Evolutionary conservation across 1,140 invertebrate species (phyloP), one percentile per base, ranked within the genome.

Genomic region (Neocloeon triangulifer): DNA sequence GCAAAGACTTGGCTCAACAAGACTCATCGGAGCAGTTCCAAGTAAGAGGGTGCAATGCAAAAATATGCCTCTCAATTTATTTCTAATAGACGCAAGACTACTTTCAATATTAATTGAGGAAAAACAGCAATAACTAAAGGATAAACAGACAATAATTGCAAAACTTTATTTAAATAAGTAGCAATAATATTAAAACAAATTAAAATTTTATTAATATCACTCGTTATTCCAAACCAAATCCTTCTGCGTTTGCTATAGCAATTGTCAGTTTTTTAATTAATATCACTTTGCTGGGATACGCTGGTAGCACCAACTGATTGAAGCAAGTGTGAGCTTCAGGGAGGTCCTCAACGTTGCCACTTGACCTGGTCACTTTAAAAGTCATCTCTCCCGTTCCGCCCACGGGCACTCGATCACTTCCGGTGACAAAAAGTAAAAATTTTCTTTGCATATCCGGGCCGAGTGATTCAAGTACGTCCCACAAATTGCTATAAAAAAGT

Each of bases 281-380:
- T 8, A 49, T 47, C 25, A 63, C 62, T 39, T 59, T 57, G 29
- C 48, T 57, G 25, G 54, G 52, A 45, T 72, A 72, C 5, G 59
- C 51, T 3, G 69, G 69, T 21, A 73, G 44, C 15, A 71, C 64
- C 5, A 73, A 48, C 45, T 71, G 68, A 43, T 73, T 73, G 47
- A 73, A 73, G 44, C 69, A 73, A 0, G 69, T 73, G 40, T 73
- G 69, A 5, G 69, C 61, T 47, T 66, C 62, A 2, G 66, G 66
- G 19, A 61, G 40, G 35, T 49, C 42, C 10, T 43, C 44, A 21
- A 41, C 40, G 17, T 40, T 35, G 26, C 45, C 44, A 13, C 41
- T 39, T 35, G 13, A 30, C 41, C 37, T 44, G 14, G 40, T 59
- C 34, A 71, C 66, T 47, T 72, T 72, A 45, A 73, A 69, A 5